Conservation (phyloP, 2,113 vertebrate genomes). For the Syngnathus typhle region DNA sequence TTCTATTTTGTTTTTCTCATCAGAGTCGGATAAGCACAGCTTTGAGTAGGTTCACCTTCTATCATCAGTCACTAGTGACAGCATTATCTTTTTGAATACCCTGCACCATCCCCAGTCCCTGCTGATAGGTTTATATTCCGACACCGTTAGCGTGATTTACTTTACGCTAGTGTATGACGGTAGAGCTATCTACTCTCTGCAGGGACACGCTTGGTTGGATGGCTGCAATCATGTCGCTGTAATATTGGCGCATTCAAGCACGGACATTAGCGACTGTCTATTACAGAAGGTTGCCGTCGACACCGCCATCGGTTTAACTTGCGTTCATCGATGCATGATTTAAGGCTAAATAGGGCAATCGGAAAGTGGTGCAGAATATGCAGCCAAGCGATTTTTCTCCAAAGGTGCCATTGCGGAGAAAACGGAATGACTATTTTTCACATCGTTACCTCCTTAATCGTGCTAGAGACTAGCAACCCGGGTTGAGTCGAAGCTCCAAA, state of each 20-base stretch:
- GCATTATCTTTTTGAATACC: conserved; percentile 26
- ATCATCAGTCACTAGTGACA: conserved; percentile 33
- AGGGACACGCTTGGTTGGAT: conserved; percentile 28
- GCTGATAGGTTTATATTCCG: conserved; percentile 46
- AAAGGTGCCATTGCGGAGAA: conserved; percentile 54
- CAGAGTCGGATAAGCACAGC: background rate
- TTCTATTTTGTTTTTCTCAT: background rate
- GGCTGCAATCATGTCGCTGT: conserved; percentile 37
- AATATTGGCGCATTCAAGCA: conserved; percentile 21
- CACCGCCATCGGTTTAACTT: conserved; percentile 47
- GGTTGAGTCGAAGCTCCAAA: conserved; percentile 39
- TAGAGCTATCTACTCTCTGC: conserved; percentile 29
- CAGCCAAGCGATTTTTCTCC: conserved; percentile 58
- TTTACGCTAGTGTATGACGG: conserved; percentile 31
- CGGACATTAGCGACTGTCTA: conserved; percentile 33
- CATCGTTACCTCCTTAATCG: conserved; percentile 62
- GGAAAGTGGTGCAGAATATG: conserved; percentile 30
- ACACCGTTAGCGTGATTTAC: conserved; percentile 46
- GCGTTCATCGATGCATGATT: conserved; percentile 50
- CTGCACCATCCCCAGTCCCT: conserved; percentile 21
- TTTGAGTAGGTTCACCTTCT: conserved; percentile 2
- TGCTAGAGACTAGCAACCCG: conserved; percentile 52
- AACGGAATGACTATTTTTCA: conserved; percentile 60
- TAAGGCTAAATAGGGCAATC: conserved; percentile 48
- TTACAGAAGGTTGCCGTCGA: conserved; percentile 25